Evolutionary conservation across 2,113 vertebrate species (phyloP).

Genomic region (Harpagus bidentatus): DNA sequence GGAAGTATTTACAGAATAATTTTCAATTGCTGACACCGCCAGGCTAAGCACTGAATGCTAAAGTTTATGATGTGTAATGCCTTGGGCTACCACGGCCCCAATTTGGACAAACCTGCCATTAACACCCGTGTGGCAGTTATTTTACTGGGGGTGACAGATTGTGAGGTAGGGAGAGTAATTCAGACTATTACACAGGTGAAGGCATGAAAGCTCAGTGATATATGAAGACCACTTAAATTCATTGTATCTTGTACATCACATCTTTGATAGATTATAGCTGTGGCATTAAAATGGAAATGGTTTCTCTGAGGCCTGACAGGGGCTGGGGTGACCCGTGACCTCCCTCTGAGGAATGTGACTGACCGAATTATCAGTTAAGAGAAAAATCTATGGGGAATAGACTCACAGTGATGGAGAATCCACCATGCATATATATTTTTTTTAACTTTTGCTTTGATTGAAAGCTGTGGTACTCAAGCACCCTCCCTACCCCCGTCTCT

Average conservation of each 20-base stretch:
- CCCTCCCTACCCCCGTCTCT: not conserved
- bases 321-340: conserved; percentile 83
- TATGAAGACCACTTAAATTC: conserved; percentile 92
- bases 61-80: conserved; percentile 80
- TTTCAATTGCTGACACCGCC: conserved; percentile 38
- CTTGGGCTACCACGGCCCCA: conserved; percentile 71
- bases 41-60: conserved; percentile 65
- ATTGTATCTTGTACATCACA: conserved; percentile 92
- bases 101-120: conserved; percentile 83
- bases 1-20: conserved; percentile 70
- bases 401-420: conserved; percentile 74
- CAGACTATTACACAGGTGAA: conserved; percentile 91
- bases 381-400: conserved; percentile 85
- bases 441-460: conserved; percentile 73
- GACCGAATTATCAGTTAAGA: conserved; percentile 89
- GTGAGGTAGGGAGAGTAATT: conserved; percentile 88
- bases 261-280: conserved; percentile 95
- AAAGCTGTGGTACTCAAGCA: conserved; percentile 48
- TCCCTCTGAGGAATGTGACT: conserved; percentile 85
- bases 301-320: conserved; percentile 88
- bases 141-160: conserved; percentile 86
- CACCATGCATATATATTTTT: conserved; percentile 76
- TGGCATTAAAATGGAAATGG: conserved; percentile 99
- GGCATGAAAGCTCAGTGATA: conserved; percentile 87
- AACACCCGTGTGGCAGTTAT: conserved; percentile 79